A percentile compares a stretch with the other conserved stretches of the same genome.
Conservation (phyloP, 2,113 vertebrate species). For the Clarias batrachus region DNA sequence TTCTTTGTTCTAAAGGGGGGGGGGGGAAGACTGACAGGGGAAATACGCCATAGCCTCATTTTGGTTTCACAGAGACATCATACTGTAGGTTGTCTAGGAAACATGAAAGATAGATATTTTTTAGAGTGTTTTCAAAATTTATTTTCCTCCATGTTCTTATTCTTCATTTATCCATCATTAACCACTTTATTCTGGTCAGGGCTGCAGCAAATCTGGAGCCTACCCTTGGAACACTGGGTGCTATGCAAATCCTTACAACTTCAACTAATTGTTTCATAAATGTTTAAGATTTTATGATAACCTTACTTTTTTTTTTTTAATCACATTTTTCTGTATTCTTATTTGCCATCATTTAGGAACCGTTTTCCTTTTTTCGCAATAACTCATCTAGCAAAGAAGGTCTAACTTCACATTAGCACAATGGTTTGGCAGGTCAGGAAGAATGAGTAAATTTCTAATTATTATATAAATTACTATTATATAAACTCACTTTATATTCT, state of each 20-base stretch:
- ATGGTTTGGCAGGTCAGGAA: neutral
- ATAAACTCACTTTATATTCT: neutral
- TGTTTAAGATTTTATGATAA: neutral
- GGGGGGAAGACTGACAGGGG: no score
- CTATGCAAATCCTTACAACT: neutral
- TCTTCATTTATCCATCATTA: neutral
- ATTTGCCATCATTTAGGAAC: neutral
- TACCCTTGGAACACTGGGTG: neutral
- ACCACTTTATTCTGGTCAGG: no score
- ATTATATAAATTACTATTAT: no score
- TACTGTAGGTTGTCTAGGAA: no score
- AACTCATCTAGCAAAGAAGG: neutral
- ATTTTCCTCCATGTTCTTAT: neutral
- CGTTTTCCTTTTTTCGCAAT: neutral
- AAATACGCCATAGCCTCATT: no score
- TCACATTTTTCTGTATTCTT: neutral
- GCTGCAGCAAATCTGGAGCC: neutral
- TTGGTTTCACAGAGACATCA: no score
- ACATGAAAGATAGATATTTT: no score
- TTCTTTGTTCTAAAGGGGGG: no score
- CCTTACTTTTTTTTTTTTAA: neutral
- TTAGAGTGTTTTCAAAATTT: no score
- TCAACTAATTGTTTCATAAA: neutral
- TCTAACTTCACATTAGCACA: neutral
- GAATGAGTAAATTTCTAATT: neutral